These are phyloP conservation scores for Myrmecobius fasciatus DNA, from an alignment of 2,113 vertebrate genomes.

Conservation along the genomic window DNA sequence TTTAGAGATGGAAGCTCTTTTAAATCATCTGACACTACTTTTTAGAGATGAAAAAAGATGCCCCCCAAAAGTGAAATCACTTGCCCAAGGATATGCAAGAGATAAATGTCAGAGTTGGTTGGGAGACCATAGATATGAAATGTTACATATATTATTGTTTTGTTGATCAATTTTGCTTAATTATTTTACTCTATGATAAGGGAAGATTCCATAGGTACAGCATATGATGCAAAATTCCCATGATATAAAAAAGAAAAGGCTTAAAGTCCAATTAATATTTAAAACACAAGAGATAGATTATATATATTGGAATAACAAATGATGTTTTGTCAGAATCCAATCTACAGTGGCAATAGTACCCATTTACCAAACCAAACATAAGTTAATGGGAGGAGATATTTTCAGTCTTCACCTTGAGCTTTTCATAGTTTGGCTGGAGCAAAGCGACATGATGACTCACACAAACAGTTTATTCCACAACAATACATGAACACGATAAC, in stretches of 20 bases:
- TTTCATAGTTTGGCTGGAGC: constrained; percentile 21
- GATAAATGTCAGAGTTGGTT: background rate
- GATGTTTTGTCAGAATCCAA: constrained; percentile 13
- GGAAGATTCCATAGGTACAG: background rate
- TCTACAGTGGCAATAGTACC: background rate
- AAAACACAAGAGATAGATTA: background rate
- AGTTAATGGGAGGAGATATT: background rate
- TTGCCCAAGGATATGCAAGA: background rate
- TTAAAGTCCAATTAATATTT: background rate
- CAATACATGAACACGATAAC: constrained; percentile 1
- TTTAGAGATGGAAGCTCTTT: background rate
- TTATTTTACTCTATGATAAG: background rate
- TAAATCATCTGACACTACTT: background rate
- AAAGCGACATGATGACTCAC: constrained; percentile 27
- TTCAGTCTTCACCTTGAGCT: background rate
- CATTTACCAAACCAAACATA: constrained; percentile 10
- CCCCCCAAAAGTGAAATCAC: background rate
- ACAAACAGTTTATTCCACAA: background rate
- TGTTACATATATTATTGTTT: background rate
- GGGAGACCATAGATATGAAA: background rate
- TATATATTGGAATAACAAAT: background rate
- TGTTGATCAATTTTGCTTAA: background rate
- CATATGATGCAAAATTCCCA: background rate
- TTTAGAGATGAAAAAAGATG: background rate
- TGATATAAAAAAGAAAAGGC: background rate